These are phyloP conservation scores for Drosophila parthenogenetica DNA, from an alignment of 2,888 invertebrate species.

Conservation along the genomic window DNA sequence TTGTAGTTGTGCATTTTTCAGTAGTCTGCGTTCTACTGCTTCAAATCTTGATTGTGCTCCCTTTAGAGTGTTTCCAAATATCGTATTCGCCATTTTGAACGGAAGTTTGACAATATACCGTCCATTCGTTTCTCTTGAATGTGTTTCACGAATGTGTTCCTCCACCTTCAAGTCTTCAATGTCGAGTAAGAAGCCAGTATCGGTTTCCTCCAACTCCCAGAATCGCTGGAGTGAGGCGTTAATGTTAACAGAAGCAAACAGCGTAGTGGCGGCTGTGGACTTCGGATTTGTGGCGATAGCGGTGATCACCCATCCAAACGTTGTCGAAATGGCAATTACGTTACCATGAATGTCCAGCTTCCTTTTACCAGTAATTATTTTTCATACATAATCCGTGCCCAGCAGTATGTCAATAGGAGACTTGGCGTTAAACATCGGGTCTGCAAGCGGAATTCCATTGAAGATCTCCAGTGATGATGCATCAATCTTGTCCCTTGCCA, in stretches of 20 bases:
- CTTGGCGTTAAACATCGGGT: not conserved
- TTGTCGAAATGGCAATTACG: not conserved
- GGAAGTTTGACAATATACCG: not conserved
- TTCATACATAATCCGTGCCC: not conserved
- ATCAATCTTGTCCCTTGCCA: not conserved
- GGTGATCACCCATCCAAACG: conserved; percentile 1
- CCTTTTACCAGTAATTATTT: not conserved
- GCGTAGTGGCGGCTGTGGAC: not conserved
- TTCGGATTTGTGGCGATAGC: not conserved
- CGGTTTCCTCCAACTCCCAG: not conserved
- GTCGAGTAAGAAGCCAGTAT: not conserved
- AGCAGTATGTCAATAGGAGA: not conserved
- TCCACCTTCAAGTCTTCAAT: not conserved
- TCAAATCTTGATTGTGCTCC: not conserved
- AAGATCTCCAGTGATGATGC: not conserved
- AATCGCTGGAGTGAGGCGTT: not conserved
- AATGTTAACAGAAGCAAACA: not conserved
- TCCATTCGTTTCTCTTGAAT: not conserved
- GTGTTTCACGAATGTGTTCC: not conserved
- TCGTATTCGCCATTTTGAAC: not conserved
- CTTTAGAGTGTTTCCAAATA: not conserved
- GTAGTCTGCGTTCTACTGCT: not conserved
- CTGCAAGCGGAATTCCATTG: not conserved
- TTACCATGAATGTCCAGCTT: too few species aligned
- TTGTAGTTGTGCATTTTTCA: not conserved